These are phyloP conservation scores for Pantherophis guttatus DNA, from an alignment of 2,113 vertebrate species.

Conservation along the genomic window DNA sequence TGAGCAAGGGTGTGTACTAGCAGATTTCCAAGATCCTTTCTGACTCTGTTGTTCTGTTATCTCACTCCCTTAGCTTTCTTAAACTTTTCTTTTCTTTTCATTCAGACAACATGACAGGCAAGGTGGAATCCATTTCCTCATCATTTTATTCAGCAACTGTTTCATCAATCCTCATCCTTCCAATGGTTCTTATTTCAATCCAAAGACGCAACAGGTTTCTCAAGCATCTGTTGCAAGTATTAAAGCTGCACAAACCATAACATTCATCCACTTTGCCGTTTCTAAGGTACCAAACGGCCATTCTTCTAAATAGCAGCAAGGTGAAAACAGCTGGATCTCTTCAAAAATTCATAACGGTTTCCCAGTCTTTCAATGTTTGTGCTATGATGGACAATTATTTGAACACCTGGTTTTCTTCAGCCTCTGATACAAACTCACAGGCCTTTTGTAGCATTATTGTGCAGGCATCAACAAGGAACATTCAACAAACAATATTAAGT, in stretches of 20 bases:
- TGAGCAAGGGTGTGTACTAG: no score
- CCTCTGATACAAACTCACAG: neutral
- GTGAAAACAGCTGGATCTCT: neutral
- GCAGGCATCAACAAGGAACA: neutral
- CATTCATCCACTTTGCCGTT: neutral
- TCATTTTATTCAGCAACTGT: neutral
- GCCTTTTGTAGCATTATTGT: neutral
- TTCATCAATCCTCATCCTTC: neutral
- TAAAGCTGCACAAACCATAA: neutral
- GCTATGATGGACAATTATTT: slow-evolving; percentile 25
- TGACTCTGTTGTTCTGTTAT: neutral
- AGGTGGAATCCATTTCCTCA: neutral
- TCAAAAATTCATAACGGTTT: neutral
- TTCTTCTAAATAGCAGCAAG: slow-evolving; percentile 2
- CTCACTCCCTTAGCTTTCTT: neutral
- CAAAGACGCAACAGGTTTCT: slow-evolving; percentile 8
- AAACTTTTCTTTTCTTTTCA: neutral
- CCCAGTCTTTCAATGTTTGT: neutral
- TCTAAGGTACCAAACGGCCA: neutral
- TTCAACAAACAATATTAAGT: no score
- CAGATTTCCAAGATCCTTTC: no score
- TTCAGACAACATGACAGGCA: neutral
- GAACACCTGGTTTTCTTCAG: slow-evolving; percentile 10
- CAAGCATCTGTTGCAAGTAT: slow-evolving; percentile 13
- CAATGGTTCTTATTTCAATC: neutral